Percentiles rank a stretch among this genome's conserved stretches.
Conservation (phyloP, 2,797 vertebrate species). For the Pitangus sulphuratus region DNA sequence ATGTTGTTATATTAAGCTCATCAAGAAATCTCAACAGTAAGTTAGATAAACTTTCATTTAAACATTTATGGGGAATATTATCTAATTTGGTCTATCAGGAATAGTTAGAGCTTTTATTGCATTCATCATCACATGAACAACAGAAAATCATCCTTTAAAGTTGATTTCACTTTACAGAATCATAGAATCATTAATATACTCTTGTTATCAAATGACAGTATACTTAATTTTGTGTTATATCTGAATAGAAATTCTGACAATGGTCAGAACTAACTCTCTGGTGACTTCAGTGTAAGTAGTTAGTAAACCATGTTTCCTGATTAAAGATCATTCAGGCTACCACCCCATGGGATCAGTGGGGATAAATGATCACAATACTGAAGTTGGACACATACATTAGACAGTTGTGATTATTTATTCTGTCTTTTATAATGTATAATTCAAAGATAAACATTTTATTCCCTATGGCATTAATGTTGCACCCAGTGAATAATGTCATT, state of each 20-base stretch:
- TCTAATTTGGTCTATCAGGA: background rate
- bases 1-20: background rate
- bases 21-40: background rate
- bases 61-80: background rate
- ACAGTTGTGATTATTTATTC: background rate
- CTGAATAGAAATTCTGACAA: background rate
- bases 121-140: background rate
- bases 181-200: background rate
- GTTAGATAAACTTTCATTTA: background rate
- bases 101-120: background rate
- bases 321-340: background rate
- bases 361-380: accelerated
- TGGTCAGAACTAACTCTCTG: background rate
- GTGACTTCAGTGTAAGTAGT: background rate
- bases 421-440: background rate
- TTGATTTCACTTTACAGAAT: background rate
- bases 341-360: background rate
- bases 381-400: background rate
- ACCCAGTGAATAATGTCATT: background rate
- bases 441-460: background rate
- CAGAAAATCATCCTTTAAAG: background rate
- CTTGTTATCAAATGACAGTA: background rate
- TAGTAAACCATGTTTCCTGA: background rate
- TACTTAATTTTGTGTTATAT: background rate
- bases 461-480: background rate